A percentile compares a stretch with the other conserved stretches of the same genome.
phyloP scores from a whole-genome alignment of 2,888 invertebrate species.

The Cecidostiba fungosa region DNA sequence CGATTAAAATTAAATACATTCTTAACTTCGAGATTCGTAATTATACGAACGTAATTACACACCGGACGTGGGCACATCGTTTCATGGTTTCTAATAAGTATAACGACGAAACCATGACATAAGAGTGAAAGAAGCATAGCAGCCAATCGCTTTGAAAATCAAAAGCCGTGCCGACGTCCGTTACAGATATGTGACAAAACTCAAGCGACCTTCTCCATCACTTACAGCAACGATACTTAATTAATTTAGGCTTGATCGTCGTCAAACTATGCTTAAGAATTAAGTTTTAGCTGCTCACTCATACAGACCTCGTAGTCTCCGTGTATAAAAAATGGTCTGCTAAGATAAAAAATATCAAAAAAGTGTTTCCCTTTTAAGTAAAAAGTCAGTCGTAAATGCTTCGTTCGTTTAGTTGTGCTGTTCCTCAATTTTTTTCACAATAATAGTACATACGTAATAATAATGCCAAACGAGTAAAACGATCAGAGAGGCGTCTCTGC shows the following conservation, averaged over 20 bases:
- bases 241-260: constrained; percentile 44
- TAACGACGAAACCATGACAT: not conserved
- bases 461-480: constrained; percentile 51
- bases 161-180: constrained; percentile 17
- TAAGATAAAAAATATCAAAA: constrained; percentile 58
- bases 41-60: constrained; percentile 53
- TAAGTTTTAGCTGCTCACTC: constrained; percentile 61
- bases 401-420: constrained; percentile 51
- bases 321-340: constrained; percentile 43
- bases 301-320: constrained; percentile 43
- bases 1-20: constrained; percentile 53
- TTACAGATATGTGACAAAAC: constrained; percentile 47
- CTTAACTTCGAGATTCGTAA: constrained; percentile 55
- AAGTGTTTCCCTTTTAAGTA: constrained; percentile 50
- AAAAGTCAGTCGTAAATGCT: constrained; percentile 62
- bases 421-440: constrained; percentile 26
- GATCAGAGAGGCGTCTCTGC: constrained; percentile 36
- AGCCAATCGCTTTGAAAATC: constrained; percentile 14
- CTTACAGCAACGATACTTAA: constrained; percentile 49
- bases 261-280: constrained; percentile 52
- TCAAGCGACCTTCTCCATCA: constrained; percentile 33
- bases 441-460: not conserved
- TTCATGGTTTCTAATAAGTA: constrained; percentile 1
- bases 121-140: not conserved
- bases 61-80: constrained; percentile 30